Conservation (phyloP, 2,888 invertebrate genomes). For the Thumatha senex region DNA sequence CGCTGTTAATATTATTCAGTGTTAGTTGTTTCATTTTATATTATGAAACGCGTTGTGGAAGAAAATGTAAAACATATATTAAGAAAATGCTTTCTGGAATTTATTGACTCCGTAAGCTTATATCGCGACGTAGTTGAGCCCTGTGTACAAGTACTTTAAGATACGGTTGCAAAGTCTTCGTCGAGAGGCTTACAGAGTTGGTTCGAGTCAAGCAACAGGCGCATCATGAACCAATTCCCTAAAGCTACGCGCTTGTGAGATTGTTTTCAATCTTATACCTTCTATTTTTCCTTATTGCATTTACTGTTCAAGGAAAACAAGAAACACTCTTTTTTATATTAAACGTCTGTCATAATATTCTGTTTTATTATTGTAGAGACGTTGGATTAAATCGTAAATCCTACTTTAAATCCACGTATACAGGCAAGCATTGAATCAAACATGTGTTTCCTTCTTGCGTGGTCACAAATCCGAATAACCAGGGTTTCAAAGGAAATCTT, state of each 20-base stretch:
- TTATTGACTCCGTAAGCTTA: too few species aligned
- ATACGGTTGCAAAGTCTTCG: constrained; percentile 3
- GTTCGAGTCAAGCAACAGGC: constrained; percentile 24
- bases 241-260: constrained; percentile 10
- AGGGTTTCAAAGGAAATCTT: too few species aligned
- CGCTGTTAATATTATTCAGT: too few species aligned
- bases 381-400: too few species aligned
- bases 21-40: too few species aligned
- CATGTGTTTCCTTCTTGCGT: too few species aligned
- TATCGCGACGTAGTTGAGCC: not conserved
- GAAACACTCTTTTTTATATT: not conserved
- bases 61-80: too few species aligned
- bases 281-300: constrained; percentile 6
- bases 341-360: constrained; percentile 6
- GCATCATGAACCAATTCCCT: constrained; percentile 18
- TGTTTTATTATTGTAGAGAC: not conserved
- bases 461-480: too few species aligned
- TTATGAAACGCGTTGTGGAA: too few species aligned
- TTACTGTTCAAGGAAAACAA: constrained; percentile 3
- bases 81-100: too few species aligned
- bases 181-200: constrained; percentile 9
- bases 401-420: too few species aligned
- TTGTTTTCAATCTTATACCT: constrained; percentile 22
- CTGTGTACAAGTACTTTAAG: constrained; percentile 2
- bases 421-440: too few species aligned